These are phyloP conservation scores for Brachionus plicatilis DNA, from an alignment of 1,140 invertebrate species.

Conservation along the genomic window DNA sequence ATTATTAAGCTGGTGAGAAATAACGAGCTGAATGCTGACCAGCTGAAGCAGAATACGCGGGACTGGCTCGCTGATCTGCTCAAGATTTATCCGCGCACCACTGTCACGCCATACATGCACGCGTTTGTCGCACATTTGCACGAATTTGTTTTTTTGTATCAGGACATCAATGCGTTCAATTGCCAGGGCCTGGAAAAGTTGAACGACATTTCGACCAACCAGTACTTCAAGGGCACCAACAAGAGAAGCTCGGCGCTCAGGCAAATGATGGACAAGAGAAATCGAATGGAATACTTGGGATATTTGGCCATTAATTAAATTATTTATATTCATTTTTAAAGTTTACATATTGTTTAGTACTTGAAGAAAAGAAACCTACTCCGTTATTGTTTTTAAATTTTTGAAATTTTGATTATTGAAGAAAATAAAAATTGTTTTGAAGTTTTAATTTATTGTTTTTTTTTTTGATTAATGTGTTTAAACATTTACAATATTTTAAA, in stretches of 20 bases:
- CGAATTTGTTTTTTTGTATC: constrained; percentile 28
- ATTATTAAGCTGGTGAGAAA: not conserved
- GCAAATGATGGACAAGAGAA: constrained; percentile 32
- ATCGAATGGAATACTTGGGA: constrained; percentile 32
- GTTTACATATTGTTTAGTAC: not conserved
- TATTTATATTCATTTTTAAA: not conserved
- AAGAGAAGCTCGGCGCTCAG: not conserved
- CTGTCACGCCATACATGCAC: constrained; percentile 28
- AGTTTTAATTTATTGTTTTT: not conserved
- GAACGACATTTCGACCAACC: constrained; percentile 21
- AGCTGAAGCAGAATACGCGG: not conserved
- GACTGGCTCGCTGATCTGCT: not conserved
- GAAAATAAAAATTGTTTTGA: not conserved
- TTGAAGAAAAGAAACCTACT: not conserved
- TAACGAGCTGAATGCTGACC: not conserved
- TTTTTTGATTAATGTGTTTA: too few relatives aligned
- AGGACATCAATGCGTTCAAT: constrained; percentile 38
- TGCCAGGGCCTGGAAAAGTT: constrained; percentile 38
- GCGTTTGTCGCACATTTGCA: constrained; percentile 13
- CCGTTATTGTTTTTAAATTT: not conserved
- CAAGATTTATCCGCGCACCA: not conserved
- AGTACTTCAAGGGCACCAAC: constrained; percentile 33
- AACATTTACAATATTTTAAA: too few relatives aligned
- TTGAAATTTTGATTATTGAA: not conserved
- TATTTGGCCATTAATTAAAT: not conserved